Evolutionary conservation across 2,113 vertebrate genomes (phyloP), one percentile per base, ranked within the genome.

Genomic region (Callochromis pleurospilus): DNA sequence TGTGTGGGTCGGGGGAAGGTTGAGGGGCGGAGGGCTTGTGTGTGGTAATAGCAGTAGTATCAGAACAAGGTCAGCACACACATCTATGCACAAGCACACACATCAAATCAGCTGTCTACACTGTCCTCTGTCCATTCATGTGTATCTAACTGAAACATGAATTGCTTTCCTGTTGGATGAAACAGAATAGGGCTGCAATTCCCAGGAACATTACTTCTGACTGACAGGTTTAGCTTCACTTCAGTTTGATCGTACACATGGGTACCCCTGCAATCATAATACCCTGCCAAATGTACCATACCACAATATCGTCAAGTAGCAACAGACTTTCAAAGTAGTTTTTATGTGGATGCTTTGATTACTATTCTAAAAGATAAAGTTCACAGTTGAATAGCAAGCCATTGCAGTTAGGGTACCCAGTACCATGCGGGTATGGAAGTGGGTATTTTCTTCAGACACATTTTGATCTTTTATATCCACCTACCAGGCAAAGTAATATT

Each of bases 81-180:
- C 31, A 6, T 53, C 54, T 26, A 29, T 56, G 45, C 24, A 73
- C 77, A 82, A 29, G 6, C 45, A 60, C 56, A 83, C 86, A 85
- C 83, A 87, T 80, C 55, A 82, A 87, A 90, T 89, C 86, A 84
- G 85, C 75, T 82, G 21, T 79, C 87, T 86, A 83, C 89, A 83
- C 87, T 91, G 92, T 89, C 79, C 90, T 90, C 82, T 85, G 90
- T 92, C 73, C 87, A 88, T 80, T 84, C 91, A 77, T 88, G 93
- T 94, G 94, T 88, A 89, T 93, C 93, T 91, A 91, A 93, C 89
- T 86, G 92, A 91, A 92, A 92, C 93, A 89, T 73, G 87, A 93
- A 91, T 90, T 86, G 85, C 79, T 91, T 91, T 93, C 86, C 86
- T 92, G 89, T 84, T 42, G 80, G 84, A 88, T 88, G 82, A 82